A percentile compares a stretch with the other conserved stretches of the same genome.
These are phyloP conservation scores for Tipula helvola DNA, from an alignment of 2,888 invertebrate genomes.

Conservation along the genomic window DNA sequence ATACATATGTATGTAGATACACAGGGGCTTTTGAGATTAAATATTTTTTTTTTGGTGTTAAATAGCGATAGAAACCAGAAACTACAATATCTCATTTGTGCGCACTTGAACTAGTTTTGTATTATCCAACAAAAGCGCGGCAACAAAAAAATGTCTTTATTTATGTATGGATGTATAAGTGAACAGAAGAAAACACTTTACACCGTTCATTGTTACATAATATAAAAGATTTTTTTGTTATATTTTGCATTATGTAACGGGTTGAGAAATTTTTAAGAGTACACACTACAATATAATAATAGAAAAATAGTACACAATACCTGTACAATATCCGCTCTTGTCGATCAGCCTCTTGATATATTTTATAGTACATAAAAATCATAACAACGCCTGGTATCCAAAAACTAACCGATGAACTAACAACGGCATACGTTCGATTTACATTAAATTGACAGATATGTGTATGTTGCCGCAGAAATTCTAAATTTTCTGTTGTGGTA, in stretches of 20 bases:
- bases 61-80: not conserved
- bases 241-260: too few relatives aligned
- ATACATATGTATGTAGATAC: too few relatives aligned
- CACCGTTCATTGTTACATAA: not conserved
- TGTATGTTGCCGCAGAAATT: conserved; percentile 52
- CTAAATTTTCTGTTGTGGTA: conserved; percentile 70
- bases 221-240: too few relatives aligned
- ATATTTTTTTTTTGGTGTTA: not conserved
- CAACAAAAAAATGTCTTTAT: not conserved
- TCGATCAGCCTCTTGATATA: conserved; percentile 71
- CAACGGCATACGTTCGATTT: conserved; percentile 74
- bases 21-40: not conserved
- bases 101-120: not conserved
- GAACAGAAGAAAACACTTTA: not conserved
- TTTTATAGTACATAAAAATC: conserved; percentile 85
- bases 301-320: conserved; percentile 34
- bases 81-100: not conserved
- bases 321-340: conserved; percentile 75
- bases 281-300: too few relatives aligned
- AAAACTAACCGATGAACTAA: conserved; percentile 83
- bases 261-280: not conserved
- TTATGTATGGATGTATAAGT: not conserved
- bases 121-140: not conserved
- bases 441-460: conserved; percentile 66
- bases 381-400: conserved; percentile 90